Conservation (phyloP, 2,797 vertebrate species). For the Leuciscus waleckii region DNA sequence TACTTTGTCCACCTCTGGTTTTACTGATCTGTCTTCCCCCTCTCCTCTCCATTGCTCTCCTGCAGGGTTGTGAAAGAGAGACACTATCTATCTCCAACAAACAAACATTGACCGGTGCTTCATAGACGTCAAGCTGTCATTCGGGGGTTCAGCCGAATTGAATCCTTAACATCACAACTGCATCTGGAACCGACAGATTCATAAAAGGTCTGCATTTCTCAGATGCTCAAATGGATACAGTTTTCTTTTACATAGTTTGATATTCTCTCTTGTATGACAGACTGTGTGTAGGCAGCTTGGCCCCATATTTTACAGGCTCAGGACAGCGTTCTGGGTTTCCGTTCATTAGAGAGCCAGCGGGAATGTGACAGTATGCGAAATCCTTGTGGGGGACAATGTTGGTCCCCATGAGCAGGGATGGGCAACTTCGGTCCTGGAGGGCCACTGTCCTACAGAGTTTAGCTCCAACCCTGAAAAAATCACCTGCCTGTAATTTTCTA, state of each 20-base stretch:
- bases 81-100: constrained; percentile 35
- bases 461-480: too few relatives aligned
- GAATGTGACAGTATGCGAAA: constrained; percentile 57
- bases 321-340: constrained; percentile 64
- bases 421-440: too few relatives aligned
- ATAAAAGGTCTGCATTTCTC: constrained; percentile 15
- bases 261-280: constrained; percentile 57
- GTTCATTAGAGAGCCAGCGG: constrained; percentile 68
- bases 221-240: not conserved
- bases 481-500: too few relatives aligned
- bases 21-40: constrained; percentile 1
- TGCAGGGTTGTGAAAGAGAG: constrained; percentile 32
- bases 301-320: constrained; percentile 45
- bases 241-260: not conserved
- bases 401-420: too few relatives aligned
- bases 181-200: constrained; percentile 20
- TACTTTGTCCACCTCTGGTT: constrained; percentile 54
- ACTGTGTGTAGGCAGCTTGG: constrained; percentile 73
- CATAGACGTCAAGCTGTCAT: constrained; percentile 32
- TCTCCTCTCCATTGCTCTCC: constrained; percentile 19
- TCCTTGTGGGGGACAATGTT: too few relatives aligned
- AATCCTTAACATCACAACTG: constrained; percentile 13
- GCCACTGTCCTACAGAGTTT: too few relatives aligned
- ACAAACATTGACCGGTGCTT: constrained; percentile 31
- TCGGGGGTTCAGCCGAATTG: constrained; percentile 23